These are phyloP conservation scores for Biston stratarius DNA, from an alignment of 2,888 invertebrate genomes.

Conservation along the genomic window DNA sequence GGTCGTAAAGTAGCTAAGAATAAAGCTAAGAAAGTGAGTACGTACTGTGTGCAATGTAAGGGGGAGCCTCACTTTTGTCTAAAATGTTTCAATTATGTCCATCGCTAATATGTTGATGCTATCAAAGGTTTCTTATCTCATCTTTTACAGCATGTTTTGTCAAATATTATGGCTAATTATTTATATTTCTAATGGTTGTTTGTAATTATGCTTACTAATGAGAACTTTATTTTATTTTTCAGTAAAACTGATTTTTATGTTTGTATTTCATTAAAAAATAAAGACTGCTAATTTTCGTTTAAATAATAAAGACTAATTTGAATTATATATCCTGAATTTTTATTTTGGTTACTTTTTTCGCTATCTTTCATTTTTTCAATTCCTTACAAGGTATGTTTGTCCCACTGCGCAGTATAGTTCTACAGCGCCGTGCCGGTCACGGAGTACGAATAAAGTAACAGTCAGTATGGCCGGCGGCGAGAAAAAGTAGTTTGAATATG, in stretches of 20 bases:
- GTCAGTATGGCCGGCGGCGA: conserved; percentile 7
- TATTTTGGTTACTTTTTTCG: too few species aligned
- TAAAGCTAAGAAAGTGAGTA: conserved; percentile 41
- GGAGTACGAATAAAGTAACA: not conserved
- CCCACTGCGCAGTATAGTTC: not conserved
- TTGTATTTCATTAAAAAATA: too few species aligned
- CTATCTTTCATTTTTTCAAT: not conserved
- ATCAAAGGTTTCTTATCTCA: too few species aligned
- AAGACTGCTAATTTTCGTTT: too few species aligned
- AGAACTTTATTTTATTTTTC: too few species aligned
- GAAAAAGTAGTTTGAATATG: conserved; percentile 15
- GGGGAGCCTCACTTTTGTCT: conserved; percentile 43
- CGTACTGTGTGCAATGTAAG: conserved; percentile 44
- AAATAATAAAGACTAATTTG: too few species aligned
- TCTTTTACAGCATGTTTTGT: too few species aligned
- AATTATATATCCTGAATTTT: too few species aligned
- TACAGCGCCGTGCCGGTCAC: conserved; percentile 13
- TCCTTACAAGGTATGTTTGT: not conserved
- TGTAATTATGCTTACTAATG: too few species aligned
- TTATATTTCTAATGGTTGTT: too few species aligned
- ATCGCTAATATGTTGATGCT: not conserved
- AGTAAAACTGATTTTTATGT: too few species aligned
- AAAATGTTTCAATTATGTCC: conserved; percentile 36
- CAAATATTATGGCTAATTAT: too few species aligned
- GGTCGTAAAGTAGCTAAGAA: conserved; percentile 38